phyloP scores from a whole-genome alignment of 2,113 vertebrate species.

The Oenanthe melanoleuca region DNA sequence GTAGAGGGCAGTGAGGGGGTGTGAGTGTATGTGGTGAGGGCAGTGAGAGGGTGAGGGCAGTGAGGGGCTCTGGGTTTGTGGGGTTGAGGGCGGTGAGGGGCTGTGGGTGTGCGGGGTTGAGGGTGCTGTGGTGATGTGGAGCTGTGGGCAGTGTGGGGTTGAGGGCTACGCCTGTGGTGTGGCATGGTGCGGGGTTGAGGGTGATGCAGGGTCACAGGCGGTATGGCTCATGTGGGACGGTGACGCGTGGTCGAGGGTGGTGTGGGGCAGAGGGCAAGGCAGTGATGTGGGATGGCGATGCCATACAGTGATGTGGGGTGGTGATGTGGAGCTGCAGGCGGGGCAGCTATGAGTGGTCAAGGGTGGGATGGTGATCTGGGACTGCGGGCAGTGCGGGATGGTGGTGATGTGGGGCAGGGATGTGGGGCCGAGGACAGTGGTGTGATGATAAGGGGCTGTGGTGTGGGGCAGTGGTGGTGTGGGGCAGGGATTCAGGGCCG shows the following conservation, averaged over 20 bases:
- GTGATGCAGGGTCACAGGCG: rapidly evolving
- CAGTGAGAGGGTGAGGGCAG: no score
- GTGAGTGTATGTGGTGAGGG: no score
- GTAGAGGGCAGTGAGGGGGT: no score
- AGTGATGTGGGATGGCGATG: no score
- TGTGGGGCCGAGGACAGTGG: not conserved
- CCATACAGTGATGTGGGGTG: no score
- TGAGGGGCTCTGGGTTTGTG: no score
- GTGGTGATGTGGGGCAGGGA: not conserved
- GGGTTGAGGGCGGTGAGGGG: no score
- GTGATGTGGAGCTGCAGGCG: rapidly evolving
- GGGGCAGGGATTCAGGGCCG: not conserved
- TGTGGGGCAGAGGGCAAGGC: not conserved
- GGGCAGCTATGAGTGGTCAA: rapidly evolving
- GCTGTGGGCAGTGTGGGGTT: rapidly evolving
- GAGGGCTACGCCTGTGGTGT: rapidly evolving
- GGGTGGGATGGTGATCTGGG: no score
- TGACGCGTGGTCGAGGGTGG: rapidly evolving
- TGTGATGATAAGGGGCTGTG: no score
- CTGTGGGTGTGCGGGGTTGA: rapidly evolving
- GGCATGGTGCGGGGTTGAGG: rapidly evolving
- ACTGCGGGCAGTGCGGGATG: rapidly evolving
- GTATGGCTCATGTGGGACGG: rapidly evolving
- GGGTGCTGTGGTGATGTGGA: rapidly evolving
- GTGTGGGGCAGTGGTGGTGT: not conserved